Evolutionary conservation across 37 sponge, comb jelly and placozoan genomes (phyloP).

Genomic region (Haliclona indistincta): DNA sequence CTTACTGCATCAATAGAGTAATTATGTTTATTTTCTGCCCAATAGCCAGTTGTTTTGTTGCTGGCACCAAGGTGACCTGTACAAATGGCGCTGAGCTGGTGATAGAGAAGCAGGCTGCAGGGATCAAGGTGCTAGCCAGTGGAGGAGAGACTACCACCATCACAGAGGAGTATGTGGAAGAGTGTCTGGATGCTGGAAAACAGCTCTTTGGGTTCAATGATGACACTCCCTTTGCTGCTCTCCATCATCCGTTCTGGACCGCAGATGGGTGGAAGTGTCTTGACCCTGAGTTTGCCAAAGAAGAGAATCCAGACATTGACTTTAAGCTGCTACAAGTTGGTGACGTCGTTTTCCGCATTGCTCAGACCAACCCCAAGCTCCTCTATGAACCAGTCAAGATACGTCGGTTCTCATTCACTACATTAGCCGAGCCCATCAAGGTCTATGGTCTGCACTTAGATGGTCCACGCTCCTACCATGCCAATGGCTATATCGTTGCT

Average conservation of each 20-base stretch:
- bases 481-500: slow-evolving; percentile 12
- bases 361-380: slow-evolving; percentile 11
- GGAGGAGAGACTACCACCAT: slow-evolving; percentile 19
- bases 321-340: slow-evolving; percentile 21
- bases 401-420: neutral
- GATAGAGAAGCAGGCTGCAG: slow-evolving; percentile 7
- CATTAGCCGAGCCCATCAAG: neutral
- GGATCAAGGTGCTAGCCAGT: neutral
- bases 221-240: slow-evolving; percentile 15
- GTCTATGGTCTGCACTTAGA: slow-evolving; percentile 20
- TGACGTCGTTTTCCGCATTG: slow-evolving; percentile 13
- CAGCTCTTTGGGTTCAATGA: slow-evolving; percentile 23
- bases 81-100: neutral
- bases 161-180: slow-evolving; percentile 1
- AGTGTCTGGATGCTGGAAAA: neutral
- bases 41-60: too few relatives aligned
- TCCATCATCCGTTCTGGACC: slow-evolving; percentile 14
- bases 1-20: neutral
- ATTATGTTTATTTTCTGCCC: too few relatives aligned
- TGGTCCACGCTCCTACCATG: slow-evolving; percentile 20
- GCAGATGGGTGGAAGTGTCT: slow-evolving; percentile 21
- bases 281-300: slow-evolving; percentile 12
- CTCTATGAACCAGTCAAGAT: slow-evolving; percentile 25
- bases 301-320: slow-evolving; percentile 15
- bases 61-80: neutral